Conservation (phyloP, 2,797 vertebrate genomes). For the Sarcoramphus papa region DNA sequence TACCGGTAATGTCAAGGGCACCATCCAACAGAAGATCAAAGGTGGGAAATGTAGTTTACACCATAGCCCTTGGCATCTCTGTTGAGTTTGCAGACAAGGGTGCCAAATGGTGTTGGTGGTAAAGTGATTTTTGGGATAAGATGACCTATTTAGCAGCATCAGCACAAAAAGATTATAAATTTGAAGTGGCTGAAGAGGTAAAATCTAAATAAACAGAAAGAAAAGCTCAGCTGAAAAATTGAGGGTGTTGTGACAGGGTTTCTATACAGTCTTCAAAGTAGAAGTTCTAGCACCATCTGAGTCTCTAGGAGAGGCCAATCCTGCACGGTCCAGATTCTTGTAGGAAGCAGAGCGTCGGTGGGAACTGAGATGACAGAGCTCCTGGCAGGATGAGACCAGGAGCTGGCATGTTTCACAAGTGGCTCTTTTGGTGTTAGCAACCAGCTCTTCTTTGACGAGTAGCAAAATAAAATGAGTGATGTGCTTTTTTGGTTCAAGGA, state of each 20-base stretch:
- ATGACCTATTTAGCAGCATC: neutral
- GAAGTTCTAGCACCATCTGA: neutral
- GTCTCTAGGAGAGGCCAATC: neutral
- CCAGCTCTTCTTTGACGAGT: conserved; percentile 10
- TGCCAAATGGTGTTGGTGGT: neutral
- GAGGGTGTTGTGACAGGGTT: neutral
- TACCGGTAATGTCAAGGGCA: neutral
- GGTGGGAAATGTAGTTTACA: neutral
- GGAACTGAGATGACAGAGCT: conserved; percentile 21
- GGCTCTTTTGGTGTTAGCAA: conserved; percentile 63
- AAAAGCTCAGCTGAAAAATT: neutral
- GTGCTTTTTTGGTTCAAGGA: conserved; percentile 59
- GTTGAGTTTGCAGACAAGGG: neutral
- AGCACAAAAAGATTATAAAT: neutral
- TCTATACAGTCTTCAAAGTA: neutral
- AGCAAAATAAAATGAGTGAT: conserved; percentile 51
- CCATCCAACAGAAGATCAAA: neutral
- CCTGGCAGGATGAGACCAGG: conserved; percentile 50
- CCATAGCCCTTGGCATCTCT: neutral
- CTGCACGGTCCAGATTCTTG: neutral
- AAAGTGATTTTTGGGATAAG: neutral
- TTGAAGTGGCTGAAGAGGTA: neutral
- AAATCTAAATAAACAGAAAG: neutral
- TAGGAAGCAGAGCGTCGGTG: conserved; percentile 15
- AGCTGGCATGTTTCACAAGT: conserved; percentile 48